Evolutionary conservation across 2,888 invertebrate genomes (phyloP), one percentile per base, ranked within the genome.

Genomic region (Suillia variegata): DNA sequence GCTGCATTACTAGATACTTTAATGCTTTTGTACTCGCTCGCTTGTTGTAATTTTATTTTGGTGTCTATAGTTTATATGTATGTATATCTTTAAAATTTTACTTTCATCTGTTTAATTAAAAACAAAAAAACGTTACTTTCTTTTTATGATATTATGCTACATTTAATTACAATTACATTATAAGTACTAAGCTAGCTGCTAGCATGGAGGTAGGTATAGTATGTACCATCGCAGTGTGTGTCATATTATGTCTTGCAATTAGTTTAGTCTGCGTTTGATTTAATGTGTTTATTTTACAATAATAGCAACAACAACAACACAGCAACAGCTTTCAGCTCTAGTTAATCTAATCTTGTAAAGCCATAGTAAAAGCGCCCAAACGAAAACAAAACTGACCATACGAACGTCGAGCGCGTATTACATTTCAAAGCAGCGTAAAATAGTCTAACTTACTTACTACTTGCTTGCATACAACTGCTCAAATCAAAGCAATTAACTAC

Each of bases 271-370:
- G n/a, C n/a, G 10, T 26, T 26, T 38, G 15, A 38, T 38, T 20
- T 45, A 20, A 45, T 18, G 17, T 45, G 45, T 20, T 45, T 20
- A 45, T 20, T 20, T 38, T n/a, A n/a, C n/a, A n/a, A 15, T 20
- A 51, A 53, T 18, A 18, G 31, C 31, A 33, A 47, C n/a, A n/a
- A n/a, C n/a, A n/a, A 48, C 18, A 22, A 55, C 15, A 50, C 33
- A 56, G 20, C 50, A 22, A 42, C 31, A 17, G 42, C 26, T 56
- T 50, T 56, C 51, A 42, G 50, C 50, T 56, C 51, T 38, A 51
- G 26, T 42, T 56, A 51, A 34, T 50, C 13, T 31, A 56, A 49
- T 21, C 34, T 55, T 3, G 33, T n/a, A 20, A 45, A 18, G 17
- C 45, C 17, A 13, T 20, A 6, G 38, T n/a, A 18, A 45, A 45